Evolutionary conservation across 2,797 vertebrate genomes (phyloP), one percentile per base, ranked within the genome.

Genomic region (Todus mexicanus): DNA sequence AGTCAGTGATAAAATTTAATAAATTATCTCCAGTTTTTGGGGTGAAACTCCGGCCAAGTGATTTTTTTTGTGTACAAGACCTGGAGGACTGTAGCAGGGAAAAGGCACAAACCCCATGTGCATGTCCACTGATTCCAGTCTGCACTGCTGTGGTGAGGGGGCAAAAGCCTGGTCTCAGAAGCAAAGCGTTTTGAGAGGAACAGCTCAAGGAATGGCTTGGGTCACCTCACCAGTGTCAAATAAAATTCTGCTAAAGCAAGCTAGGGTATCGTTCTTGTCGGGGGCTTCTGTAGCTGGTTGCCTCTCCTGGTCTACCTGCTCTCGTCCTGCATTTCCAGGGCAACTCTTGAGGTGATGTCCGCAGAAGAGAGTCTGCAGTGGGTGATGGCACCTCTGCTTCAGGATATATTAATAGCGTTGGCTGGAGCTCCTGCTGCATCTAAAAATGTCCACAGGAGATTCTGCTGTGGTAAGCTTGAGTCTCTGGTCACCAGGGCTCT

Each of bases 1-100:
- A 95, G 95, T 97, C 92, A 94, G 90, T 95, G 95, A 97, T 97
- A 96, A 97, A 97, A 19, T 96, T 97, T 97, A 98, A 97, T 98
- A 98, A 98, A 97, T 97, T 97, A 97, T 96, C 96, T 97, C 97
- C 95, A 92, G 83, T 96, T 96, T 95, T 98, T 22, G 97, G 94
- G 96, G 92, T 97, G 96, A 96, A 96, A 91, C 87, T 78, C 33
- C 81, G 33, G 53, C 35, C 17, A 22, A 38, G 12, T 75, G 72
- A 56, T 70, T 84, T 48, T 26, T 53, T 94, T 63, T 37, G 21
- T 51, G 22, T 81, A 29, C 31, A 22, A 60, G n/a, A 48, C 6
- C 15, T 13, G 33, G 35, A 86, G 25, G 23, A 15, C 18, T 37
- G 42, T 25, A 33, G 37, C 13, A n/a, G 33, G 43, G 40, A 68